Evolutionary conservation across 2,113 vertebrate genomes (phyloP).

Genomic region (Phocoena phocoena): DNA sequence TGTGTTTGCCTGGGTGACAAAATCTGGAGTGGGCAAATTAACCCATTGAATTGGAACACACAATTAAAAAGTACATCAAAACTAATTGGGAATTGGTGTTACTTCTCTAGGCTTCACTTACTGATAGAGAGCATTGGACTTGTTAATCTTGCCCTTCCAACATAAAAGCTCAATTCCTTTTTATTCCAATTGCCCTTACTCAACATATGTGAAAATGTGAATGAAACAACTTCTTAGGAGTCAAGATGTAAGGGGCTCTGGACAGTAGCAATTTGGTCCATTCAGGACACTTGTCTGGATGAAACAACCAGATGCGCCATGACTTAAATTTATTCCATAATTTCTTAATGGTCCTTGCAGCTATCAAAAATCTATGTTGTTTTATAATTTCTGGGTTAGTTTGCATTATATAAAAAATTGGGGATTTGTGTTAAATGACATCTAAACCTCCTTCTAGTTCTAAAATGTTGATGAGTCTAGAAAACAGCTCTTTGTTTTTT

Average conservation of each 20-base stretch:
- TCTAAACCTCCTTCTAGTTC: neutral
- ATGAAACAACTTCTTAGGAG: neutral
- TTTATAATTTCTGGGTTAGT: neutral
- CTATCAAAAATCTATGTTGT: neutral
- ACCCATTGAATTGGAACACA: neutral
- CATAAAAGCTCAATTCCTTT: slow-evolving; percentile 10
- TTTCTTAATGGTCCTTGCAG: neutral
- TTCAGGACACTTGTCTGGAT: neutral
- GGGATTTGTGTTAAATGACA: neutral
- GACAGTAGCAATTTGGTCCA: neutral
- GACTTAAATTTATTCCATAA: neutral
- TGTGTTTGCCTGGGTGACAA: slow-evolving; percentile 27
- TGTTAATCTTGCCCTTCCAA: slow-evolving; percentile 27
- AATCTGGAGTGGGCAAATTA: neutral
- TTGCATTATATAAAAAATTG: neutral
- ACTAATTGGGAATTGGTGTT: neutral
- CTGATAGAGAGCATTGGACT: neutral
- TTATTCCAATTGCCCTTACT: neutral
- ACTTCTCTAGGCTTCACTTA: neutral
- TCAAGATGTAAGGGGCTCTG: neutral
- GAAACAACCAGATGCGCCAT: neutral
- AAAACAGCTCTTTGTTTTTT: neutral
- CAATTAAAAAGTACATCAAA: slow-evolving; percentile 24
- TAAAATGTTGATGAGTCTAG: neutral
- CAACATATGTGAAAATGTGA: neutral